phyloP scores from a whole-genome alignment of 1,140 invertebrate genomes.

The Belonocnema kinseyi region DNA sequence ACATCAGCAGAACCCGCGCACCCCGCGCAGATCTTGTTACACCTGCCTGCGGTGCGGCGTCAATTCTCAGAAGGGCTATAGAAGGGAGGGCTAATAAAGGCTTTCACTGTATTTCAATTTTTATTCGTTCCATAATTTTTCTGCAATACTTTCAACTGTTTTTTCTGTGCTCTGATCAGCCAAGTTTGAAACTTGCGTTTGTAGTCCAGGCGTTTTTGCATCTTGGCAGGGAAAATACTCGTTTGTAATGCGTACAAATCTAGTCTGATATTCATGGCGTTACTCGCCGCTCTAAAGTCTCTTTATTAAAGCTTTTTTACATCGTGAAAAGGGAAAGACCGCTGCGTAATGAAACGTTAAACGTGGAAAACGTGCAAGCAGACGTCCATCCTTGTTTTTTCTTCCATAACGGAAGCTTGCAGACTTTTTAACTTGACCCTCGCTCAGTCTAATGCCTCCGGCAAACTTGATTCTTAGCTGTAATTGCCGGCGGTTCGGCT shows the following conservation, averaged over 20 bases:
- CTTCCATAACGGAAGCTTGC: constrained; percentile 13
- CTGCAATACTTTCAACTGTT: too few relatives aligned
- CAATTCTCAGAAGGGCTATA: too few relatives aligned
- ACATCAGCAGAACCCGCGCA: too few relatives aligned
- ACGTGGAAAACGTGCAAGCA: neutral
- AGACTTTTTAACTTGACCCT: constrained; percentile 21
- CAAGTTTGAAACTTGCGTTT: neutral
- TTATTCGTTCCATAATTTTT: too few relatives aligned
- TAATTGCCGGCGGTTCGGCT: constrained; percentile 8
- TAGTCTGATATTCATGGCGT: constrained; percentile 4
- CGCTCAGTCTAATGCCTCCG: neutral
- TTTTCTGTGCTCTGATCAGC: neutral
- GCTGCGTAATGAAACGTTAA: neutral
- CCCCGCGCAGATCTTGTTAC: too few relatives aligned
- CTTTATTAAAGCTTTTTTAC: neutral
- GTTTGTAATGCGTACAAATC: neutral
- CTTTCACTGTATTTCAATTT: too few relatives aligned
- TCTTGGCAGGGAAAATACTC: neutral
- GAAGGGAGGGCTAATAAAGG: too few relatives aligned
- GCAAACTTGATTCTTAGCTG: constrained; percentile 23
- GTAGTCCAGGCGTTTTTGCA: neutral
- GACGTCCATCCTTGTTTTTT: constrained; percentile 1
- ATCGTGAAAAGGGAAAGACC: neutral
- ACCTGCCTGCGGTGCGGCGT: too few relatives aligned
- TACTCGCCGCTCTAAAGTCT: constrained; percentile 20